Evolutionary conservation across 2,113 vertebrate species (phyloP).

Genomic region (Macquaria australasica): DNA sequence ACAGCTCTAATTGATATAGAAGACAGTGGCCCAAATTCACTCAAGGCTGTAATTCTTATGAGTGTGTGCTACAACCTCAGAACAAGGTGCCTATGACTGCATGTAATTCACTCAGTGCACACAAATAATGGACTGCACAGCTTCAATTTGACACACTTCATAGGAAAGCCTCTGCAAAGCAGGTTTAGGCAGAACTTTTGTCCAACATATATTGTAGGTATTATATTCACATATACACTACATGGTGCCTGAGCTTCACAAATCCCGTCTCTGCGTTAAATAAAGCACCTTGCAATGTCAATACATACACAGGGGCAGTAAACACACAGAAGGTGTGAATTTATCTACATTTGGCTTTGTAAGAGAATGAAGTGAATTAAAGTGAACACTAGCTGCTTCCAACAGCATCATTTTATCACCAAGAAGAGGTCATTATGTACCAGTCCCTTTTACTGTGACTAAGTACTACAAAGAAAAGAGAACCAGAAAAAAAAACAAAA

Average conservation of each 20-base stretch:
- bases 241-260: constrained; percentile 31
- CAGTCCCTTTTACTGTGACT: not conserved
- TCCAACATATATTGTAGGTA: constrained; percentile 42
- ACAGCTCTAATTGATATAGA: constrained; percentile 70
- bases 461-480: too few relatives aligned
- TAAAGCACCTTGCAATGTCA: constrained; percentile 48
- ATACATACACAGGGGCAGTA: constrained; percentile 37
- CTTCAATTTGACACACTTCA: constrained; percentile 67
- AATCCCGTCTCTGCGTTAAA: constrained; percentile 54
- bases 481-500: not conserved
- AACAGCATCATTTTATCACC: constrained; percentile 5
- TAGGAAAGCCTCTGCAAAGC: constrained; percentile 47
- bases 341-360: constrained; percentile 45
- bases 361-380: constrained; percentile 35
- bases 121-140: constrained; percentile 51
- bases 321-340: constrained; percentile 39
- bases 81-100: constrained; percentile 21
- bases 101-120: constrained; percentile 49
- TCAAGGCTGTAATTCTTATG: constrained; percentile 53
- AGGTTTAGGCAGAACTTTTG: constrained; percentile 61
- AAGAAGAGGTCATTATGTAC: constrained; percentile 2
- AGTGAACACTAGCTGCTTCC: constrained; percentile 3
- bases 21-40: constrained; percentile 61
- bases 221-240: constrained; percentile 34
- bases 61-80: constrained; percentile 47